Conservation (phyloP, 2,113 vertebrate genomes). For the Climacteris rufus region DNA sequence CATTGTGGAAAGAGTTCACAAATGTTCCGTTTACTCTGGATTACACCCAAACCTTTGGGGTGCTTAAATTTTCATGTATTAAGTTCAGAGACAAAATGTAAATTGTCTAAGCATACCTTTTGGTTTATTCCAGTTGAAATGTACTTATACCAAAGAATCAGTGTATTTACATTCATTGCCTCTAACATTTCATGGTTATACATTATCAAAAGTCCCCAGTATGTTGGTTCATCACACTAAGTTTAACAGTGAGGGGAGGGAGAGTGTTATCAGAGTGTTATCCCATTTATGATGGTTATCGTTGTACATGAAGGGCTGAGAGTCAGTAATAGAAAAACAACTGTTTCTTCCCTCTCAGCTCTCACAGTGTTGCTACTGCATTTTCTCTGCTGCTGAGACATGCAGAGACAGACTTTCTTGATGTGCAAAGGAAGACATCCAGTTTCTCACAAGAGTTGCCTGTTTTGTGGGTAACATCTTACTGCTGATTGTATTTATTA, state of each 20-base stretch:
- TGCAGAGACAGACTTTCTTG: background rate
- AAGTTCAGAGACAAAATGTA: background rate
- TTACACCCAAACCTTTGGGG: background rate
- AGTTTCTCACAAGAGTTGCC: background rate
- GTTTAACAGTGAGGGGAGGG: rapidly evolving
- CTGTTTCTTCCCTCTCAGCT: background rate
- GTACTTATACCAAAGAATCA: background rate
- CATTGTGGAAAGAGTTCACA: background rate
- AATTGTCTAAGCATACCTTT: background rate
- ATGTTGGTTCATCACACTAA: background rate
- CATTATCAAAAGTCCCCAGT: background rate
- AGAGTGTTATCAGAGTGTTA: background rate
- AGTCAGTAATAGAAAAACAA: background rate
- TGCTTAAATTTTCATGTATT: background rate
- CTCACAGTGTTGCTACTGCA: background rate
- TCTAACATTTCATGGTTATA: background rate
- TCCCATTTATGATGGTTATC: background rate
- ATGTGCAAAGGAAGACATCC: background rate
- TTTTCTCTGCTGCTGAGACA: background rate
- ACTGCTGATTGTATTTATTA: background rate
- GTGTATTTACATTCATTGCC: background rate
- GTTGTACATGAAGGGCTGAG: background rate
- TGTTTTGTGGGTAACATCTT: background rate
- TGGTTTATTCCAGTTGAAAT: background rate
- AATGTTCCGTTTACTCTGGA: background rate